Evolutionary conservation across 2,888 invertebrate species (phyloP).

Genomic region (Arctia plantaginis): DNA sequence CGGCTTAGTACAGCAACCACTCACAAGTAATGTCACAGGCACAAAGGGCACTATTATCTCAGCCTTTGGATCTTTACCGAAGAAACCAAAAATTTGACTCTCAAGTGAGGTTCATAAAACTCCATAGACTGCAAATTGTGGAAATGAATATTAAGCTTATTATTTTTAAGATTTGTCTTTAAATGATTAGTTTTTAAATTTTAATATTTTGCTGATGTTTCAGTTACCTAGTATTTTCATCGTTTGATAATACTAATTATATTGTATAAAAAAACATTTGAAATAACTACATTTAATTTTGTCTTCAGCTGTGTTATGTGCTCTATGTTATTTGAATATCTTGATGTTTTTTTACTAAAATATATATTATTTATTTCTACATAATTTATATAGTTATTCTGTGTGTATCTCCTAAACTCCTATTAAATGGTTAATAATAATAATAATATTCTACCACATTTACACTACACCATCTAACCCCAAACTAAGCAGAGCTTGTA

Average conservation of each 20-base stretch:
- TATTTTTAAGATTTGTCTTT: background rate
- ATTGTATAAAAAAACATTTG: background rate
- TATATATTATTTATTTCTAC: too few relatives aligned
- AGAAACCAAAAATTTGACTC: constrained; percentile 88
- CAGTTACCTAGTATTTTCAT: background rate
- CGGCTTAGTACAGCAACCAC: constrained; percentile 90
- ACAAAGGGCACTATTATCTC: constrained; percentile 97
- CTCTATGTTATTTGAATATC: too few relatives aligned
- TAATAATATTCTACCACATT: too few relatives aligned
- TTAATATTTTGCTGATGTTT: background rate
- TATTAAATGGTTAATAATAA: too few relatives aligned
- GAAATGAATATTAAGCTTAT: background rate
- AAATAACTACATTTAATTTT: background rate
- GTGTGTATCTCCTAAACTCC: too few relatives aligned
- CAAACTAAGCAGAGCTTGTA: too few relatives aligned
- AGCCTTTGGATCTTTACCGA: constrained; percentile 96
- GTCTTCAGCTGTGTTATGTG: background rate
- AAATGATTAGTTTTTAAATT: background rate
- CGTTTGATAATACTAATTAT: background rate
- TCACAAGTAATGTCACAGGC: constrained; percentile 94
- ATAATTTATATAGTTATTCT: too few relatives aligned
- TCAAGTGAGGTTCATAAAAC: constrained; percentile 22
- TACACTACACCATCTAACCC: too few relatives aligned
- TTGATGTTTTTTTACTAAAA: too few relatives aligned
- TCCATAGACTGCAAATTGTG: background rate